A percentile compares a stretch with the other conserved stretches of the same genome.
Evolutionary conservation across 2,797 vertebrate species (phyloP).

Genomic region (Florisuga fusca): DNA sequence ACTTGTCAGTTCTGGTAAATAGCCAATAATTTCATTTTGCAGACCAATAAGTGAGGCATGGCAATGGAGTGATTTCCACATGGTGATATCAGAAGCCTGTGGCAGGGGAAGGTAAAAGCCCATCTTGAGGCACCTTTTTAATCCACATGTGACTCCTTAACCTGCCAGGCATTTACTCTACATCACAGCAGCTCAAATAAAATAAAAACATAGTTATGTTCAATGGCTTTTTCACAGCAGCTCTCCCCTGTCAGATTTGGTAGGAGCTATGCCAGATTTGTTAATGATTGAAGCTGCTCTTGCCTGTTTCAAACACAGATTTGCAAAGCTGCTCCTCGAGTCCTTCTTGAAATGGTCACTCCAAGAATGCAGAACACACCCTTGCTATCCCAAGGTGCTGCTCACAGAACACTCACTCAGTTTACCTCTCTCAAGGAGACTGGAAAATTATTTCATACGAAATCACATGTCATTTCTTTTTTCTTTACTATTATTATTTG

Average conservation of each 20-base stretch:
- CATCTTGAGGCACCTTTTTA: not conserved
- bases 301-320: not conserved
- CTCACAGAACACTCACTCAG: not conserved
- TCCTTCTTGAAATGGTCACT: not conserved
- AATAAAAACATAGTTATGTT: not conserved
- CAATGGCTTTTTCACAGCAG: not conserved
- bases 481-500: constrained; percentile 7
- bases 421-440: not conserved
- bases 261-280: not conserved
- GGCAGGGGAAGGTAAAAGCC: not conserved
- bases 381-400: not conserved
- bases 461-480: not conserved
- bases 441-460: not conserved
- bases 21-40: not conserved
- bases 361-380: not conserved
- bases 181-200: not conserved
- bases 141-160: not conserved
- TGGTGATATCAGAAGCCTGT: not conserved
- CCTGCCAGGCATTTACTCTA: not conserved
- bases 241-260: not conserved
- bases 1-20: fast-evolving
- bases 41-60: not conserved
- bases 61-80: not conserved
- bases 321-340: not conserved
- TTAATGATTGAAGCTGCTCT: not conserved